Evolutionary conservation across 2,888 invertebrate species (phyloP).

Genomic region (Spicauda simplicius): DNA sequence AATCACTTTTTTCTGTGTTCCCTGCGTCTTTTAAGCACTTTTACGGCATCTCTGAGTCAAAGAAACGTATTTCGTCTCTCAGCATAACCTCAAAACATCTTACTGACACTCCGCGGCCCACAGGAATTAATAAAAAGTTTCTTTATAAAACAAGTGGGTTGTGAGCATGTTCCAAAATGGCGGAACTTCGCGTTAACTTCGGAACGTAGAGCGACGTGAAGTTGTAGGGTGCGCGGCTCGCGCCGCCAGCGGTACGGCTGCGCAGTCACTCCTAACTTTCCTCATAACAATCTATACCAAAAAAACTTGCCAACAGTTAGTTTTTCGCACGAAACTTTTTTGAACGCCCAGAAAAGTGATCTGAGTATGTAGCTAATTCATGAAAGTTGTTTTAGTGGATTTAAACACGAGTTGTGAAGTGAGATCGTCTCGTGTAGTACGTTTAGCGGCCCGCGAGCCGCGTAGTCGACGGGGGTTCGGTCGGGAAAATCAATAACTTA

Average conservation of each 20-base stretch:
- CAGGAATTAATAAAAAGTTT: conserved; percentile 86
- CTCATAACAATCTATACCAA: conserved; percentile 62
- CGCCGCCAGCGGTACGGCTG: conserved; percentile 63
- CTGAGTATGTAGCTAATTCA: conserved; percentile 44
- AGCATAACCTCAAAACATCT: conserved; percentile 84
- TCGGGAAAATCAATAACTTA: conserved; percentile 86
- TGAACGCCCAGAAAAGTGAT: conserved; percentile 55
- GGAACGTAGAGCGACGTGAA: conserved; percentile 84
- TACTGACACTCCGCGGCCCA: conserved; percentile 85
- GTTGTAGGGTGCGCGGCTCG: conserved; percentile 81
- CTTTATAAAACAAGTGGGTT: conserved; percentile 86
- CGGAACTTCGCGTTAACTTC: conserved; percentile 86
- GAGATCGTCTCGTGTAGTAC: conserved; percentile 59
- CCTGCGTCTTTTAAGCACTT: conserved; percentile 58
- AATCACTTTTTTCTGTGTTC: conserved; percentile 58
- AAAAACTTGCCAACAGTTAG: conserved; percentile 66
- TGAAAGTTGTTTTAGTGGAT: conserved; percentile 62
- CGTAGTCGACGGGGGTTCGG: conserved; percentile 79
- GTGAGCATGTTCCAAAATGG: conserved; percentile 86
- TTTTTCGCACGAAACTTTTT: conserved; percentile 57
- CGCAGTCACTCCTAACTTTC: conserved; percentile 79
- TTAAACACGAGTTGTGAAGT: conserved; percentile 61
- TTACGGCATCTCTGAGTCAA: conserved; percentile 64
- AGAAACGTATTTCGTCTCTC: conserved; percentile 71
- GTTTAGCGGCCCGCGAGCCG: conserved; percentile 69